Evolutionary conservation across 2,797 vertebrate genomes (phyloP).

Genomic region (Bradypus variegatus): DNA sequence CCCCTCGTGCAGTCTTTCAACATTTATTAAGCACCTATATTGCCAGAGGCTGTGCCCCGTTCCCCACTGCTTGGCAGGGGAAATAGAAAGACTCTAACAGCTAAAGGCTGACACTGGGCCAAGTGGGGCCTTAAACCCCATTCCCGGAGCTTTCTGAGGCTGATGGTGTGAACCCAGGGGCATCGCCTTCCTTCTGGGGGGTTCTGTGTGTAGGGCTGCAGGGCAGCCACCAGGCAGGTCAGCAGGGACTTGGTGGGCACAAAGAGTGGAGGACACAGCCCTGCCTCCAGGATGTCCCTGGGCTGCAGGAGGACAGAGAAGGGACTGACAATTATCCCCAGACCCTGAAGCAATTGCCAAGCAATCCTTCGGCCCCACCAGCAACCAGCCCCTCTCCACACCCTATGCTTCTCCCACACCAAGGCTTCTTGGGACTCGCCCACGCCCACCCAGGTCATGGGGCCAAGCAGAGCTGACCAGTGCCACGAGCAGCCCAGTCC

Average conservation of each 20-base stretch:
- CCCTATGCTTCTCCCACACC: accelerated
- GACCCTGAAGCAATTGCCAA: neutral
- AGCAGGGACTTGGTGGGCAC: neutral
- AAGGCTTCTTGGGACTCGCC: neutral
- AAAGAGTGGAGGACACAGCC: neutral
- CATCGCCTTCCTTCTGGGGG: neutral
- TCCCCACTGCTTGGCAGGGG: accelerated
- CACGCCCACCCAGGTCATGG: no score
- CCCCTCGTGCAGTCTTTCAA: accelerated
- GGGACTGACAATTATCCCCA: neutral
- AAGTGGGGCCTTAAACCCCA: neutral
- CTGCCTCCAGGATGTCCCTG: neutral
- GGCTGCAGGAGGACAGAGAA: neutral
- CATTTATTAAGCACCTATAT: neutral
- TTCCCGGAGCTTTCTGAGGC: neutral
- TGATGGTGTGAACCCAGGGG: neutral
- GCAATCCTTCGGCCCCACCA: neutral
- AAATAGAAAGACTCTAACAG: neutral
- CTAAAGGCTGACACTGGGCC: accelerated
- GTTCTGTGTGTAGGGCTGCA: neutral
- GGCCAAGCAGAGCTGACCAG: no score
- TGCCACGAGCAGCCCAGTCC: neutral
- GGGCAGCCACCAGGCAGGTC: accelerated
- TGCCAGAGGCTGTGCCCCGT: no score
- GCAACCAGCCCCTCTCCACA: neutral